phyloP scores from a whole-genome alignment of 2,888 invertebrate genomes.

The Mesorhabditis sp. region DNA sequence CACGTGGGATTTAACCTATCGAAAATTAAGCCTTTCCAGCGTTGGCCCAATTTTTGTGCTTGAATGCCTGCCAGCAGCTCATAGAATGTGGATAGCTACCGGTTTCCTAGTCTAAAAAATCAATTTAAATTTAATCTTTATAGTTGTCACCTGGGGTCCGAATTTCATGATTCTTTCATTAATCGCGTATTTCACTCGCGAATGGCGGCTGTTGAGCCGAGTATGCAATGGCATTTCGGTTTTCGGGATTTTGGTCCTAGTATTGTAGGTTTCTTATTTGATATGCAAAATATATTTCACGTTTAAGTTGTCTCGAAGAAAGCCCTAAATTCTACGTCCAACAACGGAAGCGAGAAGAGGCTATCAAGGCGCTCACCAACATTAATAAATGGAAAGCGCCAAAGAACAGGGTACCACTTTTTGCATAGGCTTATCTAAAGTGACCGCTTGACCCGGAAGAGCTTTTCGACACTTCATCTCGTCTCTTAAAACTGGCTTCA shows the following conservation, averaged over 20 bases:
- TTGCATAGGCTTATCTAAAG: background rate
- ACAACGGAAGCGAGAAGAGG: conserved; percentile 22
- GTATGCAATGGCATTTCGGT: conserved; percentile 28
- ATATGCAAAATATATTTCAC: background rate
- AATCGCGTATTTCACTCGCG: conserved; percentile 28
- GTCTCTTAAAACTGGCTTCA: no score
- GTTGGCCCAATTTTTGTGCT: conserved; percentile 32
- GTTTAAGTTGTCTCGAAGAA: conserved; percentile 21
- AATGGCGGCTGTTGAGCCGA: conserved; percentile 30
- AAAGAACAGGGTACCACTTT: conserved; percentile 14
- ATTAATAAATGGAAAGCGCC: conserved; percentile 29
- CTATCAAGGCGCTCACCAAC: conserved; percentile 26
- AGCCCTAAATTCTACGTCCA: conserved; percentile 38
- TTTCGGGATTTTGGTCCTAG: conserved; percentile 24
- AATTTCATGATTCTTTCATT: conserved; percentile 38
- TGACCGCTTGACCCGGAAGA: no score
- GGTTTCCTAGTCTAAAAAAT: background rate
- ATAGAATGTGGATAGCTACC: conserved; percentile 37
- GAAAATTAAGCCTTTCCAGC: conserved; percentile 15
- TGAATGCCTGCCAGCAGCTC: conserved; percentile 33
- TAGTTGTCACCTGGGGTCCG: conserved; percentile 40
- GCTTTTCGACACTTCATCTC: no score
- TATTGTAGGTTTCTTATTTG: conserved; percentile 24
- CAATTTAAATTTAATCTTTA: background rate
- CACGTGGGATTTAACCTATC: conserved; percentile 18